Conservation (phyloP, 2,113 vertebrate species). For the Amia ocellicauda region DNA sequence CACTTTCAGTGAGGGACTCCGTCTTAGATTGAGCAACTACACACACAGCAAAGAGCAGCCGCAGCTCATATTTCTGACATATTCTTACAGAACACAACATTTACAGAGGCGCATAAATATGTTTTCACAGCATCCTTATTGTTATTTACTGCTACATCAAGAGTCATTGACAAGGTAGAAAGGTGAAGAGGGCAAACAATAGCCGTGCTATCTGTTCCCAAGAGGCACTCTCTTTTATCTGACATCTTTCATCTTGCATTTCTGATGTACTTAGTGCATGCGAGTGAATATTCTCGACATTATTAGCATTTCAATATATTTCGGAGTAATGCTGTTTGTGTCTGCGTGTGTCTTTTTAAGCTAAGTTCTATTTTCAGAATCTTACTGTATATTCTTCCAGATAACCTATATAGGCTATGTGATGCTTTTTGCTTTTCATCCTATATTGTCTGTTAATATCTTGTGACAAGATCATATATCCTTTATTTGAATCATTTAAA, state of each 20-base stretch:
- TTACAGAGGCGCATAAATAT: too few species aligned
- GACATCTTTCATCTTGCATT: slow-evolving; percentile 5
- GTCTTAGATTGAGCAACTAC: too few species aligned
- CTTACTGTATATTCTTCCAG: background rate
- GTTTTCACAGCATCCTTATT: too few species aligned
- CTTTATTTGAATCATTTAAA: too few species aligned
- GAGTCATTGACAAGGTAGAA: slow-evolving; percentile 2
- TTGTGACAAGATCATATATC: background rate
- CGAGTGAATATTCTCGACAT: background rate
- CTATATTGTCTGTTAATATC: too few species aligned
- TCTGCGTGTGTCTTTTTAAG: background rate
- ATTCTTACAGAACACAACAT: too few species aligned
- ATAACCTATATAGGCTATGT: background rate
- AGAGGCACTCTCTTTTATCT: slow-evolving; percentile 2
- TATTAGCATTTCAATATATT: slow-evolving; percentile 2
- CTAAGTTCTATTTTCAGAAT: too few species aligned
- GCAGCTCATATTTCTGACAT: too few species aligned
- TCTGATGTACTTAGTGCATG: background rate
- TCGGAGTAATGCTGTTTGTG: background rate
- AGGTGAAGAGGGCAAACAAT: background rate
- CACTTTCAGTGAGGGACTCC: too few species aligned
- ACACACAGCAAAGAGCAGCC: too few species aligned
- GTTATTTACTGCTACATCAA: background rate
- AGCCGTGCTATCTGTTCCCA: background rate
- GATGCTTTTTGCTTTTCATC: background rate